A percentile compares a stretch with the other conserved stretches of the same genome.
Conservation (phyloP, 2,888 invertebrate genomes). For the Hipparchia sbordonii region DNA sequence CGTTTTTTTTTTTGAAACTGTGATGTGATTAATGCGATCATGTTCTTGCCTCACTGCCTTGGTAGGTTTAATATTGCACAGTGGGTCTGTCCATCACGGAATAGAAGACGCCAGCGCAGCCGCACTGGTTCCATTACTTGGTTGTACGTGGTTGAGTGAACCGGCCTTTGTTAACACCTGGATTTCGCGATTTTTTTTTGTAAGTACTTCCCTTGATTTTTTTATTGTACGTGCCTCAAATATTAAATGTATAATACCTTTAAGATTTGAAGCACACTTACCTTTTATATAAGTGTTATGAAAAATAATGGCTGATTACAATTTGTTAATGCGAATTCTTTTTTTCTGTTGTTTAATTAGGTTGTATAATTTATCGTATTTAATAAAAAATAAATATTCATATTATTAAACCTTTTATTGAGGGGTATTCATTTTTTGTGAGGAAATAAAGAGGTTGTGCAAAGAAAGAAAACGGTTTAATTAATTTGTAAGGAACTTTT, state of each 20-base stretch:
- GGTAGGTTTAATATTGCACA: constrained; percentile 32
- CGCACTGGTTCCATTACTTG: constrained; percentile 38
- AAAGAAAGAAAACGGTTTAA: too few relatives aligned
- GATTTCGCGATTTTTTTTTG: constrained; percentile 29
- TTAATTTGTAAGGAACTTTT: too few relatives aligned
- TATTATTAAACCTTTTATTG: too few relatives aligned
- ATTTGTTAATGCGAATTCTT: neutral
- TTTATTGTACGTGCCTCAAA: neutral
- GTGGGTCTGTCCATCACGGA: constrained; percentile 25
- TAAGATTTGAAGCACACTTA: too few relatives aligned
- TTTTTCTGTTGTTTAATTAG: too few relatives aligned
- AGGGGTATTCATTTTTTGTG: too few relatives aligned
- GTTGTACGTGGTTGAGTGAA: constrained; percentile 40
- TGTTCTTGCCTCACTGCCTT: constrained; percentile 35
- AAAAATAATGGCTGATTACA: neutral
- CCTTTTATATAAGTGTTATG: neutral
- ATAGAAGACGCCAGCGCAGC: constrained; percentile 37
- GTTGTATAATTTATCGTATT: neutral
- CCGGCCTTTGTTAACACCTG: constrained; percentile 29
- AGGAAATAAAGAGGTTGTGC: too few relatives aligned
- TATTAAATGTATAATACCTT: neutral
- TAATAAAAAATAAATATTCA: neutral
- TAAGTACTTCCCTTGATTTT: constrained; percentile 18
- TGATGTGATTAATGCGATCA: constrained; percentile 17
- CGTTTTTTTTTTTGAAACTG: too few relatives aligned